Conservation (phyloP, 23 tunicate genomes). For the Clavelina lepadiformis region DNA sequence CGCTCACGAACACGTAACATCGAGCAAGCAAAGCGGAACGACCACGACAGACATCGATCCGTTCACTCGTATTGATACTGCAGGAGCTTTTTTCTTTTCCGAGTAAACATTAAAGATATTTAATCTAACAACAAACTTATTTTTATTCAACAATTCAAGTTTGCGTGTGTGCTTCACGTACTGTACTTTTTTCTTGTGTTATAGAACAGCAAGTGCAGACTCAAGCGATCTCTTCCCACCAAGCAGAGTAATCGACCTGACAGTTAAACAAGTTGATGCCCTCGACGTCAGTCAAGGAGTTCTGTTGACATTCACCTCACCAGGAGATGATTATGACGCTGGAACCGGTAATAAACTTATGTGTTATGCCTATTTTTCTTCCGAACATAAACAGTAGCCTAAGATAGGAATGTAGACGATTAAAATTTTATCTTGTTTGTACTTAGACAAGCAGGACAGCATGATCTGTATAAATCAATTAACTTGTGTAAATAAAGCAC, state of each 20-base stretch:
- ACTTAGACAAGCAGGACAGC: no score
- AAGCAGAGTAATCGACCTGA: constrained; percentile 53
- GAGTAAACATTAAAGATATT: constrained; percentile 23
- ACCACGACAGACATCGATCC: constrained; percentile 27
- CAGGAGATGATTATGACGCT: constrained; percentile 63
- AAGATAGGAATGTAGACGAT: no score
- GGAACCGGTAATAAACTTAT: constrained; percentile 81
- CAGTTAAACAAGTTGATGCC: constrained; percentile 26
- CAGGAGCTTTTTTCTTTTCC: constrained; percentile 45
- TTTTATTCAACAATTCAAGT: not conserved
- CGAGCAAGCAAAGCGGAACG: not conserved
- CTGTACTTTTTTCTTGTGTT: not conserved
- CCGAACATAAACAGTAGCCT: no score
- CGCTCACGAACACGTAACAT: not conserved
- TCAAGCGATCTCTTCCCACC: constrained; percentile 45
- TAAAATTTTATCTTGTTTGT: no score
- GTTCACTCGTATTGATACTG: constrained; percentile 36
- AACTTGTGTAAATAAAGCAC: no score
- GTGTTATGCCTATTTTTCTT: no score
- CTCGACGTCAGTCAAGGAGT: constrained; percentile 37
- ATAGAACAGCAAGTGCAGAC: constrained; percentile 1
- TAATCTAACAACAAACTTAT: not conserved
- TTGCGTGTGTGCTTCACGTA: not conserved
- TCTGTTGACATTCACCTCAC: constrained; percentile 55
- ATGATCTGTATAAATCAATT: no score